A percentile compares a stretch with the other conserved stretches of the same genome.
These are phyloP conservation scores for Rhodeus uyekii DNA, from an alignment of 2,797 vertebrate species.

Conservation along the genomic window DNA sequence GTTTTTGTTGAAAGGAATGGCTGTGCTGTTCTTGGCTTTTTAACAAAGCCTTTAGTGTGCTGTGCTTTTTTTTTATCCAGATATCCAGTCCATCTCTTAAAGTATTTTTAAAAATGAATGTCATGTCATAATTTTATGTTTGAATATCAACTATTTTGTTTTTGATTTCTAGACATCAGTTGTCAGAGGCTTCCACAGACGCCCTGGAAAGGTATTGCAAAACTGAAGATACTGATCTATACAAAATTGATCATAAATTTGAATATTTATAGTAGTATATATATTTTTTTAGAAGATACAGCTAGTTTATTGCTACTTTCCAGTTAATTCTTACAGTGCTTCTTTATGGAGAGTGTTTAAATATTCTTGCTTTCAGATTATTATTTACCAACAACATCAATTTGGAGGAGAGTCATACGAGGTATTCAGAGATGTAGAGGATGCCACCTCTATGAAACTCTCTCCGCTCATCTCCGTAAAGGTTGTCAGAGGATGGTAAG, in stretches of 20 bases:
- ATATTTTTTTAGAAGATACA: background rate
- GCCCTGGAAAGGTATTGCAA: conserved; percentile 92
- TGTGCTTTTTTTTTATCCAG: background rate
- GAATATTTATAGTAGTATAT: background rate
- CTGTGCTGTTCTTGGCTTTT: too few species aligned
- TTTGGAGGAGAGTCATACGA: conserved; percentile 79
- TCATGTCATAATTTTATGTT: background rate
- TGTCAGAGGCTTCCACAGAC: conserved; percentile 81
- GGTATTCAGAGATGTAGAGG: conserved; percentile 80
- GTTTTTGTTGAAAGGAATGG: too few species aligned
- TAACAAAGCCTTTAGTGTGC: too few species aligned
- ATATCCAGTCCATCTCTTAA: conserved; percentile 29
- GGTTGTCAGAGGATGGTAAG: conserved; percentile 94
- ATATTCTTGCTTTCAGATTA: conserved; percentile 72
- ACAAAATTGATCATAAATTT: background rate
- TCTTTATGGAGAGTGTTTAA: background rate
- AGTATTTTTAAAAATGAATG: background rate
- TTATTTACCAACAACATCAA: conserved; percentile 80
- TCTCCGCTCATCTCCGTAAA: conserved; percentile 84
- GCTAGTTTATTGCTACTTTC: background rate
- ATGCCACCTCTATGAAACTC: conserved; percentile 84
- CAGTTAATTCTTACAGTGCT: background rate
- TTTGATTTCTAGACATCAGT: conserved; percentile 63
- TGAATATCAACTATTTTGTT: conserved; percentile 18
- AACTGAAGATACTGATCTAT: background rate